Evolutionary conservation across 2,888 invertebrate genomes (phyloP).

Genomic region (Yponomeuta evonymella): DNA sequence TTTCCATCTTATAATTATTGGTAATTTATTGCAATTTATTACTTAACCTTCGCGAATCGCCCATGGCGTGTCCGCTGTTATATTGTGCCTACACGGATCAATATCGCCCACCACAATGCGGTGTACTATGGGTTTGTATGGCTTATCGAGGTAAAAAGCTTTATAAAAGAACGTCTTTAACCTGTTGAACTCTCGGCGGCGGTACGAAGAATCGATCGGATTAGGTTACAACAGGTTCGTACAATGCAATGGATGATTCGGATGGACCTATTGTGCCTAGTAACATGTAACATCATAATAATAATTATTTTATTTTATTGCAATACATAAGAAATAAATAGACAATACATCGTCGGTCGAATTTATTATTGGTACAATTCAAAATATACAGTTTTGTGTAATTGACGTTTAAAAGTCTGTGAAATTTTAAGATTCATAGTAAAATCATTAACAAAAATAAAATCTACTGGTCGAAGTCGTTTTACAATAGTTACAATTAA

Average conservation of each 20-base stretch:
- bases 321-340: too few relatives aligned
- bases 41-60: constrained; percentile 10
- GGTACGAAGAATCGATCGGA: background rate
- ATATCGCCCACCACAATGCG: background rate
- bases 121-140: background rate
- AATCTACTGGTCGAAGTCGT: too few relatives aligned
- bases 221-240: background rate
- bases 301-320: too few relatives aligned
- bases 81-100: constrained; percentile 11
- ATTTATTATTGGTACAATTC: too few relatives aligned
- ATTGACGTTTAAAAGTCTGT: too few relatives aligned
- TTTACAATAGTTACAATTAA: too few relatives aligned
- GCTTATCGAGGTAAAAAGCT: background rate
- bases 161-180: background rate
- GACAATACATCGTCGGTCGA: too few relatives aligned
- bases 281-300: too few relatives aligned
- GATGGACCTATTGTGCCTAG: too few relatives aligned
- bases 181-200: background rate
- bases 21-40: constrained; percentile 8
- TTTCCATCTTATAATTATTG: constrained; percentile 4
- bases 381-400: too few relatives aligned
- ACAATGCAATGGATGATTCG: background rate
- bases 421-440: too few relatives aligned
- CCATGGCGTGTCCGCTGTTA: constrained; percentile 10
- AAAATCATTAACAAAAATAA: too few relatives aligned